Base-by-base conservation (phyloP, 2,113 vertebrate genomes). In the Zeus faber region DNA sequence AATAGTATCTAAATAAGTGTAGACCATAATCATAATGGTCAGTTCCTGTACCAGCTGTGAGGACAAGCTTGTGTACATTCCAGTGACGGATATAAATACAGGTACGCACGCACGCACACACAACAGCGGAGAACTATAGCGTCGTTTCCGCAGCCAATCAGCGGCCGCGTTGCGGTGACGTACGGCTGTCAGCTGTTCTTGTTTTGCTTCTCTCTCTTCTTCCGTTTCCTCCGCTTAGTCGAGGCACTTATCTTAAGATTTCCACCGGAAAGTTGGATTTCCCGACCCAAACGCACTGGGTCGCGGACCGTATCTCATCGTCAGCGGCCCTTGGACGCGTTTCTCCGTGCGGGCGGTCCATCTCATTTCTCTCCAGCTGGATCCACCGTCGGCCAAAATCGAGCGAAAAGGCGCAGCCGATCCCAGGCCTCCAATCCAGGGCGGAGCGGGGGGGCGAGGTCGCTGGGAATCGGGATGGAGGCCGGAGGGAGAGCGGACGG, bases 381-480 rank as follows among this genome's bases (percentile, higher is more conserved):
- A 83, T 70, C 64, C 69, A 67, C 67, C 62, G 54, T 49, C 58
- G 70, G 78, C 66, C 76, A 63, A 71, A 61, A 76, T 86, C 73
- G 67, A 75, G 71, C 67, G 49, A 65, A 65, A 65, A 65, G 74
- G 76, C 59, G 54, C 51, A 54, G 49, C 77, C 77, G 81, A 77
- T 80, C 85, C 75, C 83, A 78, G 83, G 84, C 85, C 83, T 87
- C 79, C 82, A 71, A 71, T 81, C 77, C 82, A 81, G 82, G 77
- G 74, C 70, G 77, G 82, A 74, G 74, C 82, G 69, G 69, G 77
- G 82, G 58, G 57, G 78, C 77, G 77, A 83, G 84, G 83, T 68
- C 72, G 81, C 75, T 79, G 85, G 83, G 77, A 54, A 47, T 76
- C 82, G 77, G 83, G 70, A 91, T 92, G 91, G 91, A 91, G 81